These are phyloP conservation scores for Proterorhinus semilunaris DNA, from an alignment of 2,113 vertebrate genomes.

Conservation along the genomic window DNA sequence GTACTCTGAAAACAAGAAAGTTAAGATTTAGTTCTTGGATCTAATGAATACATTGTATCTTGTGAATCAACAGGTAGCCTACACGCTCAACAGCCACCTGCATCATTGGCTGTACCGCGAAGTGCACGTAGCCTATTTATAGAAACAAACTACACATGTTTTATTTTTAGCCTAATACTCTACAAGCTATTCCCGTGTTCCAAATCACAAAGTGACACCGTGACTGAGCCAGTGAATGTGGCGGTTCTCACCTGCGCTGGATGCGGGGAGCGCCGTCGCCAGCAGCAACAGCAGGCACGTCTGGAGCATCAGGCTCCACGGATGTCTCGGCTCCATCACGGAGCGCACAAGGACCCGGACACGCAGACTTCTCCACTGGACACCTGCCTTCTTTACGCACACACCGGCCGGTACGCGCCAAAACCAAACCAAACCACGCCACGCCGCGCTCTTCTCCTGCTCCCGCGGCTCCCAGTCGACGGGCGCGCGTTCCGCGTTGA, in stretches of 20 bases:
- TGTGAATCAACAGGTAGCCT: too few species aligned
- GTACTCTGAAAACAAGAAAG: too few species aligned
- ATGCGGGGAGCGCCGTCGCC: conserved; percentile 19
- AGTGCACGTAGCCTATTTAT: not conserved
- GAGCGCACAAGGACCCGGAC: not conserved
- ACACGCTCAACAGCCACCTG: not conserved
- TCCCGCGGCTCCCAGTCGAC: conserved; percentile 20
- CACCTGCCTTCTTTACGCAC: conserved; percentile 35
- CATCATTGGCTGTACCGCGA: not conserved
- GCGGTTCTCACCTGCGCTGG: conserved; percentile 45
- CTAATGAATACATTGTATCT: too few species aligned
- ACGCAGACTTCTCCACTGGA: not conserved
- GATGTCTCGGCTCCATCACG: conserved; percentile 29
- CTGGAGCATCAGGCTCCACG: conserved; percentile 41
- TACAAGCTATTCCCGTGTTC: too few species aligned
- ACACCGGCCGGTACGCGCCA: not conserved
- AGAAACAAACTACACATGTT: not conserved
- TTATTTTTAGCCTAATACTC: too few species aligned
- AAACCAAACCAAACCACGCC: too few species aligned
- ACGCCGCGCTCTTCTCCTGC: not conserved
- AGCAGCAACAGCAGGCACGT: conserved; percentile 42
- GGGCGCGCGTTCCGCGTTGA: conserved; percentile 14
- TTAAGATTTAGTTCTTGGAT: too few species aligned
- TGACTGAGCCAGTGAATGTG: too few species aligned
- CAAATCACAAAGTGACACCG: too few species aligned